Conservation (phyloP, 2,113 vertebrate genomes). For the Caretta caretta region DNA sequence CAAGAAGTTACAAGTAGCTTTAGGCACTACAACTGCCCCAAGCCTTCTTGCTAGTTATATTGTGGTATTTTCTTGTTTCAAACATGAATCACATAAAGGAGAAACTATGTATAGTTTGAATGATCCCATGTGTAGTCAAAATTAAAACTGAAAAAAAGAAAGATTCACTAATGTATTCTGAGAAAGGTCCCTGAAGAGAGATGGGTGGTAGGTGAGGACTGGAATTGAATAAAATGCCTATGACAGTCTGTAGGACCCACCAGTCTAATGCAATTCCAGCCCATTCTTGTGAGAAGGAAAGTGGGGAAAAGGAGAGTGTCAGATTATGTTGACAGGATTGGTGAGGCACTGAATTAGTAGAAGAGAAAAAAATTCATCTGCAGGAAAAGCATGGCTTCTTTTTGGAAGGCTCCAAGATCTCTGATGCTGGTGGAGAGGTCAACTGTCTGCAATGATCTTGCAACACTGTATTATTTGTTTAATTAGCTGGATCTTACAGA, state of each 20-base stretch:
- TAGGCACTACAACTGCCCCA: neutral
- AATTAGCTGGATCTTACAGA: neutral
- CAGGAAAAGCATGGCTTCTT: neutral
- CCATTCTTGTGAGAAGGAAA: neutral
- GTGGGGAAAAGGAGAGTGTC: neutral
- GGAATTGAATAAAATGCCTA: neutral
- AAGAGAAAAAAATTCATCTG: neutral
- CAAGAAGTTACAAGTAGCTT: neutral
- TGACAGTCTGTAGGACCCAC: neutral
- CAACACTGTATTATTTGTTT: neutral
- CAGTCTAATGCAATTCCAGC: neutral
- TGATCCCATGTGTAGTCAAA: neutral
- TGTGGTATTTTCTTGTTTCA: neutral
- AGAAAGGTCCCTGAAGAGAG: neutral
- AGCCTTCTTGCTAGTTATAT: neutral
- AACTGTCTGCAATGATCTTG: neutral
- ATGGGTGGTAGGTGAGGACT: neutral
- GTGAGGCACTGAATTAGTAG: neutral
- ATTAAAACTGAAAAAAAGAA: neutral
- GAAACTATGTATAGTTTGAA: neutral
- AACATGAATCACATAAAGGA: neutral
- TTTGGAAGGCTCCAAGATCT: neutral
- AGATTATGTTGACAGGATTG: neutral
- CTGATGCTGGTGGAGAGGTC: neutral
- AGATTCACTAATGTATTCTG: neutral